Conservation (phyloP, 2,113 vertebrate genomes). For the Scytalopus superciliaris region DNA sequence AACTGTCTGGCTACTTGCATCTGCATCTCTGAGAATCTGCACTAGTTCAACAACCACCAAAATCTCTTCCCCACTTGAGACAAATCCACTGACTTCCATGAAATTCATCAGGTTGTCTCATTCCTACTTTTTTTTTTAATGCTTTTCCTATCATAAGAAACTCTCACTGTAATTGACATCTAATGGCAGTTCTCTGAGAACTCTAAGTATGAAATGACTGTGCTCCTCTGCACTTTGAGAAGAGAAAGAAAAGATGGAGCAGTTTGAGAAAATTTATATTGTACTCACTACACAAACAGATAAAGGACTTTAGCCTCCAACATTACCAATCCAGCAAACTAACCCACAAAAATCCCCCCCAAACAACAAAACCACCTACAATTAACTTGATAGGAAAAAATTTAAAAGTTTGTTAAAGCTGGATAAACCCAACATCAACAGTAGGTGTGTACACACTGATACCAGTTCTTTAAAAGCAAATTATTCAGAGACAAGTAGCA, state of each 20-base stretch:
- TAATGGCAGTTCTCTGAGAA: background rate
- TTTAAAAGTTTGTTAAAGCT: background rate
- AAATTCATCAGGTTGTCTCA: background rate
- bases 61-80: background rate
- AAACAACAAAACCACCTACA: background rate
- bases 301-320: background rate
- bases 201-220: background rate
- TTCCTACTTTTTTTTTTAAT: background rate
- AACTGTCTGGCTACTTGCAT: background rate
- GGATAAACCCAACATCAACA: background rate
- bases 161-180: rapidly evolving
- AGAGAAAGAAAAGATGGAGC: background rate
- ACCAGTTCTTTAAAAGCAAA: background rate
- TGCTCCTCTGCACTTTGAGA: background rate
- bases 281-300: background rate
- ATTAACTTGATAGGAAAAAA: background rate
- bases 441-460: background rate
- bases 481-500: background rate
- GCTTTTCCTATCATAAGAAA: background rate
- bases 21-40: background rate
- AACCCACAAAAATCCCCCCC: background rate
- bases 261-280: background rate
- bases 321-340: background rate
- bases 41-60: background rate
- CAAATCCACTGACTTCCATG: background rate